Conservation (phyloP, 2,113 vertebrate genomes). For the Mus spicilegus region DNA sequence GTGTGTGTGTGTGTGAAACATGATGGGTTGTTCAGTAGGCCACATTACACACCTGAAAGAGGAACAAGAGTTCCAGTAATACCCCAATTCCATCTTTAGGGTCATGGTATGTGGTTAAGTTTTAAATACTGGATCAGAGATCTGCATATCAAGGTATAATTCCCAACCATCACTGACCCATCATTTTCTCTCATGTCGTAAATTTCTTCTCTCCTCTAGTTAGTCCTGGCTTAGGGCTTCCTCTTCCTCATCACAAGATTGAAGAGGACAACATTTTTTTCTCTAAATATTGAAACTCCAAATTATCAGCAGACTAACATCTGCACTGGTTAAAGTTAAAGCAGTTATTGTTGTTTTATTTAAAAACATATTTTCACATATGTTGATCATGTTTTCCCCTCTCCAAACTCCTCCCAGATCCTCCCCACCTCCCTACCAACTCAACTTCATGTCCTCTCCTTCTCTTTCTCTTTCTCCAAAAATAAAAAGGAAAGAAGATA, state of each 20-base stretch:
- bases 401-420: neutral
- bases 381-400: neutral
- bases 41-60: neutral
- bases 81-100: neutral
- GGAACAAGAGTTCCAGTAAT: neutral
- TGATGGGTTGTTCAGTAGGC: neutral
- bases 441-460: neutral
- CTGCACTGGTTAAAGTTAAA: neutral
- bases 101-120: neutral
- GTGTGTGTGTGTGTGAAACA: too few species aligned
- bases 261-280: neutral
- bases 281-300: neutral
- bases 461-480: neutral
- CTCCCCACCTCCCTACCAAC: neutral
- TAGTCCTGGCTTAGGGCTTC: neutral
- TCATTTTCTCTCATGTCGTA: neutral
- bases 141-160: neutral
- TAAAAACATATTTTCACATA: neutral
- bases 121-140: neutral
- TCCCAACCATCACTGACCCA: neutral
- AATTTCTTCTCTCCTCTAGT: neutral
- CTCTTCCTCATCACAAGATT: neutral
- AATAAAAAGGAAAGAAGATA: neutral
- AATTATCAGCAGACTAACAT: neutral
- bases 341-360: neutral